Conservation (phyloP, 1,140 invertebrate species). For the Drosophila pachea region DNA sequence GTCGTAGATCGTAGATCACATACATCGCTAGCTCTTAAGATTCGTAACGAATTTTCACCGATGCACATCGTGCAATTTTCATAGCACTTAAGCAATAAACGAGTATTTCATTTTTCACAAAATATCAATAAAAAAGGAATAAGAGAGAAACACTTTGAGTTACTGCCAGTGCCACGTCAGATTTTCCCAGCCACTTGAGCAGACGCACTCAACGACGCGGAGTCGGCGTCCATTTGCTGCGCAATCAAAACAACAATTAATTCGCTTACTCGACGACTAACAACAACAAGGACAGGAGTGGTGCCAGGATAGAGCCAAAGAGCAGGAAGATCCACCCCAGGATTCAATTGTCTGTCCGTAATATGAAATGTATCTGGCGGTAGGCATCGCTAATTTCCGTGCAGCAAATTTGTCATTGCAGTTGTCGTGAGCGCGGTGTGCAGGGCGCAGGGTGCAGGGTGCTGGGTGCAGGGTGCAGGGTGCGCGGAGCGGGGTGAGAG, state of each 20-base stretch:
- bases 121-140: conserved; percentile 5
- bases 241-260: conserved; percentile 76
- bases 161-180: background rate
- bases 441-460: too few species aligned
- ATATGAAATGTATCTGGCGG: conserved; percentile 73
- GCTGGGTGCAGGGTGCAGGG: too few species aligned
- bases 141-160: background rate
- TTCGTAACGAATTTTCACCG: conserved; percentile 71
- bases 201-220: conserved; percentile 1
- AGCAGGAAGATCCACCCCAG: conserved; percentile 51
- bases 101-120: conserved; percentile 50
- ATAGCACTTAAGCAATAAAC: conserved; percentile 45
- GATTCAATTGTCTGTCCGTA: conserved; percentile 72
- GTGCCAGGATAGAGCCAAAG: too few species aligned
- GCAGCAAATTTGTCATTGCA: conserved; percentile 72
- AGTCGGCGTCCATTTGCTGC: conserved; percentile 37
- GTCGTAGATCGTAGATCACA: conserved; percentile 32
- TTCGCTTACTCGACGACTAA: conserved; percentile 54
- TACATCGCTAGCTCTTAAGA: conserved; percentile 50
- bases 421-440: conserved; percentile 5
- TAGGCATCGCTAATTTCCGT: conserved; percentile 74
- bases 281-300: conserved; percentile 20
- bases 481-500: background rate
- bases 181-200: conserved; percentile 66
- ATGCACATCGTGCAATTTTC: conserved; percentile 36